phyloP scores from a whole-genome alignment of 2,113 vertebrate species.

The Accipiter virgatus region DNA sequence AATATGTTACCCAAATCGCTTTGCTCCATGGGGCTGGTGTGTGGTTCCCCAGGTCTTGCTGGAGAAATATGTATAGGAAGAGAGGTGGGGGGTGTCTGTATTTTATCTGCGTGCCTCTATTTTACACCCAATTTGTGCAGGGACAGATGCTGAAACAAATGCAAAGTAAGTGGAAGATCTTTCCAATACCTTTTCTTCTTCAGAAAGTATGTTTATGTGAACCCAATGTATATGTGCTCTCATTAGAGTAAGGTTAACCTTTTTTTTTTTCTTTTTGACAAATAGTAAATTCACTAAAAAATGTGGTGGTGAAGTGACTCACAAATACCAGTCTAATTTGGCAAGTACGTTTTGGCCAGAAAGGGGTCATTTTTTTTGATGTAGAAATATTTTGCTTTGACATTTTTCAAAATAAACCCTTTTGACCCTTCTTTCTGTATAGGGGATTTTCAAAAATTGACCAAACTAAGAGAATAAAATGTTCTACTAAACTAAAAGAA shows the following conservation, averaged over 20 bases:
- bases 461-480: background rate
- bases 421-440: background rate
- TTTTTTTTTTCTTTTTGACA: background rate
- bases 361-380: background rate
- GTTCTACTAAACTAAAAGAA: background rate
- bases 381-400: slow-evolving; percentile 36
- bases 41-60: background rate
- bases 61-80: background rate
- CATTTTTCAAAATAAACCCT: slow-evolving; percentile 44
- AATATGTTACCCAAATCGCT: background rate
- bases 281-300: slow-evolving; percentile 49
- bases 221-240: background rate
- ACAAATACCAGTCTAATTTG: slow-evolving; percentile 41
- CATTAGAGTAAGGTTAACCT: background rate
- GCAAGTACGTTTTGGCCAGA: background rate
- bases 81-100: background rate
- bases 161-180: background rate
- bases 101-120: background rate
- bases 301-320: slow-evolving; percentile 20
- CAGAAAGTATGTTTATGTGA: background rate
- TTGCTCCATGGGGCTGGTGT: background rate
- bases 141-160: background rate
- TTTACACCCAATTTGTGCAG: background rate
- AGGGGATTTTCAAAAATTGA: background rate
- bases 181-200: background rate